These are phyloP conservation scores for Lophius piscatorius DNA, from an alignment of 2,113 vertebrate genomes.

Conservation along the genomic window DNA sequence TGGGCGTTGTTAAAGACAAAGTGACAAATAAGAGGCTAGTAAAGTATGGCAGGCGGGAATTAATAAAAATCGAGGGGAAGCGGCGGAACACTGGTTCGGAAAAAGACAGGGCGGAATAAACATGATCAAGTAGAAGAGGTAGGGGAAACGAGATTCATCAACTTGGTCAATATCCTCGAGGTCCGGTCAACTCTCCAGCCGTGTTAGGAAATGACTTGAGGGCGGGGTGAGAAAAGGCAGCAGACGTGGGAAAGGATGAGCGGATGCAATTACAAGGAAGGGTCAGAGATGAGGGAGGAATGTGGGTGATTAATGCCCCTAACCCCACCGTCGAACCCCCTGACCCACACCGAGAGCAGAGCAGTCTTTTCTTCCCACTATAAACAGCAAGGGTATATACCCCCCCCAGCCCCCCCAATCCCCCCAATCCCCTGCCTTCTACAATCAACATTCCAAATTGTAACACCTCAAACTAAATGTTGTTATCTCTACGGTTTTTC, in stretches of 20 bases:
- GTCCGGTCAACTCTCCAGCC: conserved; percentile 5
- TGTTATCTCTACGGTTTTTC: no score
- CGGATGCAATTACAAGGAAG: conserved; percentile 66
- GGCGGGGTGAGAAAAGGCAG: conserved; percentile 25
- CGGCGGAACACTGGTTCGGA: neutral
- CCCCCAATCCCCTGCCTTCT: no score
- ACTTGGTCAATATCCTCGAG: neutral
- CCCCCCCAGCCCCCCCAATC: no score
- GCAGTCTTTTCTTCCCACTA: no score
- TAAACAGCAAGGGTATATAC: no score
- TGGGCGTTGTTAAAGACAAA: no score
- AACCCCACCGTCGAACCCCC: conserved; percentile 6
- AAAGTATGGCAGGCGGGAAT: neutral
- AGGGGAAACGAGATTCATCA: neutral
- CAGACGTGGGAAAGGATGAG: conserved; percentile 31
- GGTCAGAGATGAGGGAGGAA: conserved; percentile 48
- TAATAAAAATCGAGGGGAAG: conserved; percentile 11
- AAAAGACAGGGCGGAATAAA: neutral
- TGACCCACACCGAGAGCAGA: conserved; percentile 9
- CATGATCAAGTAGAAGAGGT: no score
- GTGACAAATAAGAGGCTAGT: neutral
- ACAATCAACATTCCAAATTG: no score
- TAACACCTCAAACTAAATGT: no score
- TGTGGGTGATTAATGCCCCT: conserved; percentile 49
- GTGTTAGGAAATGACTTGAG: conserved; percentile 1